Evolutionary conservation across 2,113 vertebrate genomes (phyloP).

Genomic region (Phocoena phocoena): DNA sequence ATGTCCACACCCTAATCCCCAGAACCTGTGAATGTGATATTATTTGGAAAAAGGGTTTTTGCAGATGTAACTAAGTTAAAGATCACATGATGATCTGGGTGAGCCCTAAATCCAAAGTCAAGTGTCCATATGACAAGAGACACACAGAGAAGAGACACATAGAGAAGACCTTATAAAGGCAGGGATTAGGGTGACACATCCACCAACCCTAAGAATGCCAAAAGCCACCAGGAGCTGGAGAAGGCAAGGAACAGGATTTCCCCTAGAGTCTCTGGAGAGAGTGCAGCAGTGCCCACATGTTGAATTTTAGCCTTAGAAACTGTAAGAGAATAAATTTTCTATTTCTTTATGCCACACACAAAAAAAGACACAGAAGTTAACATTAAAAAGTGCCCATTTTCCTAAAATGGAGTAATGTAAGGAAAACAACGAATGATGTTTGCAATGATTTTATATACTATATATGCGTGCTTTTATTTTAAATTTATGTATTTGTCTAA

Average conservation of each 20-base stretch:
- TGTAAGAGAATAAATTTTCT: not conserved
- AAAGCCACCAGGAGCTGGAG: not conserved
- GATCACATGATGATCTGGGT: not conserved
- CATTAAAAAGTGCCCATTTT: not conserved
- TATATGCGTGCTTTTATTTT: not conserved
- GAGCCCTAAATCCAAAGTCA: not conserved
- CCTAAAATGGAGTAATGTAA: not conserved
- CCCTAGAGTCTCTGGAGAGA: not conserved
- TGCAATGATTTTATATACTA: not conserved
- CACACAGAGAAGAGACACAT: not conserved
- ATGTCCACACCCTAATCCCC: not conserved
- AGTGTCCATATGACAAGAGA: not conserved
- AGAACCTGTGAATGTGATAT: not conserved
- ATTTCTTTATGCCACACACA: not conserved
- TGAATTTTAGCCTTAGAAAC: not conserved
- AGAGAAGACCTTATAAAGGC: not conserved
- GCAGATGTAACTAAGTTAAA: not conserved
- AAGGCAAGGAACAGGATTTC: not conserved
- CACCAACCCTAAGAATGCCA: not conserved
- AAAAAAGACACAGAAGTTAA: not conserved
- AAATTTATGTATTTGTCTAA: not conserved
- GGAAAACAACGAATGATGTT: not conserved
- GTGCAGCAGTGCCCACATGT: not conserved
- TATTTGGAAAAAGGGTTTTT: not conserved
- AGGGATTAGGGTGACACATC: not conserved